Evolutionary conservation across 1,140 invertebrate genomes (phyloP).

Genomic region (Drosophila watanabei): DNA sequence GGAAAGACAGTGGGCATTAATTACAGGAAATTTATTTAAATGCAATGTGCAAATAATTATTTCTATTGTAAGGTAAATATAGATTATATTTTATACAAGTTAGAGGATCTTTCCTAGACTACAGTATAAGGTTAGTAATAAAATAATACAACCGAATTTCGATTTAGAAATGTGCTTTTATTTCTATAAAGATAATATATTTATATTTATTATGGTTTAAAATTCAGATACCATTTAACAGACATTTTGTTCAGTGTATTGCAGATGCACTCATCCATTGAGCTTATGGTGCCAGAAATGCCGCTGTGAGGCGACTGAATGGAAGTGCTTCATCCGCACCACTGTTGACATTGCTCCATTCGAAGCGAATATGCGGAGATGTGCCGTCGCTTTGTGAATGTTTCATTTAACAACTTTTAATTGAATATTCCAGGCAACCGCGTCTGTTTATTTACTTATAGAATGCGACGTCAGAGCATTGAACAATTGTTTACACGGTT

Average conservation of each 20-base stretch:
- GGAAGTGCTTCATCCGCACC: constrained; percentile 19
- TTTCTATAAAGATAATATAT: too few species aligned
- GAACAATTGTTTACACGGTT: constrained; percentile 76
- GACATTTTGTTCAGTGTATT: background rate
- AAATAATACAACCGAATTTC: too few species aligned
- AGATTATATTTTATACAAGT: background rate
- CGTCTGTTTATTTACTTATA: constrained; percentile 59
- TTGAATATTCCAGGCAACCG: constrained; percentile 70
- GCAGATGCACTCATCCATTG: background rate
- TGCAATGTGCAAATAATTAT: too few species aligned
- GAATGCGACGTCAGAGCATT: constrained; percentile 32
- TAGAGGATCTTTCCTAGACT: background rate
- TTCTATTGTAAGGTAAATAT: background rate
- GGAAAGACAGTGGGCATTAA: constrained; percentile 11
- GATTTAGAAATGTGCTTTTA: too few species aligned
- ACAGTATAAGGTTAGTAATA: background rate
- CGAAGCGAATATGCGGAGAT: constrained; percentile 37
- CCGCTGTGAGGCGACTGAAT: constrained; percentile 20
- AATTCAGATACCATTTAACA: too few species aligned
- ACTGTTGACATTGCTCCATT: constrained; percentile 72
- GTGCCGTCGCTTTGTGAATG: constrained; percentile 61
- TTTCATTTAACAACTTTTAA: constrained; percentile 78
- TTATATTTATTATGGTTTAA: too few species aligned
- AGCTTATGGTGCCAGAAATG: constrained; percentile 9
- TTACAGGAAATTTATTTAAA: background rate